Percentiles rank a stretch among this genome's conserved stretches.
phyloP scores from a whole-genome alignment of 2,797 vertebrate genomes.

The Pipistrellus pygmaeus region DNA sequence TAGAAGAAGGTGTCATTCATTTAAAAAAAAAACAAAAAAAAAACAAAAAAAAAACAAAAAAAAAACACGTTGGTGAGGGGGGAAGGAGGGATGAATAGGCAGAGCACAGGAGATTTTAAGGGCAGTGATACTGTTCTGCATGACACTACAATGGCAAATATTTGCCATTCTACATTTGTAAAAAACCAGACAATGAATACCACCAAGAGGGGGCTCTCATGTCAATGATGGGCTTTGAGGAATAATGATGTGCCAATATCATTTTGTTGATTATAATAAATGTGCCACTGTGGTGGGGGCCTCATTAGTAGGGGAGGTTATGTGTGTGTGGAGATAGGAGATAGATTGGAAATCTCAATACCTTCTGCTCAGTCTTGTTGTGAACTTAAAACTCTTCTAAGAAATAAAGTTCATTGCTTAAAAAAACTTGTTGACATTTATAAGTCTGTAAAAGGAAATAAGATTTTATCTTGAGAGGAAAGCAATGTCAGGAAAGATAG shows the following conservation, averaged over 20 bases:
- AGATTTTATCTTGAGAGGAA: conserved; percentile 6
- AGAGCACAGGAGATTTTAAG: not conserved
- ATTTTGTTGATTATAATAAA: not conserved
- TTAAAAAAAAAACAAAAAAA: not conserved
- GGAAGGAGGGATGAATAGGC: not conserved
- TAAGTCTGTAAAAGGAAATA: conserved; percentile 35
- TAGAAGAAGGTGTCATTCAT: not conserved
- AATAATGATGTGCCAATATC: not conserved
- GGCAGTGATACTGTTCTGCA: not conserved
- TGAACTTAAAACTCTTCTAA: not conserved
- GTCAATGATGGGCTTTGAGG: not conserved
- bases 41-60: too few relatives aligned
- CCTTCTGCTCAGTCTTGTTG: not conserved
- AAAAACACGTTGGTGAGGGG: not conserved
- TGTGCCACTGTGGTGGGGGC: not conserved
- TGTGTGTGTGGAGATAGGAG: not conserved
- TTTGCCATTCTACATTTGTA: not conserved
- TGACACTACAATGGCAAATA: not conserved
- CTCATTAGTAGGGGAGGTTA: not conserved
- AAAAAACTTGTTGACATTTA: not conserved
- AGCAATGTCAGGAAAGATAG: not conserved
- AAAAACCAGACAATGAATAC: not conserved
- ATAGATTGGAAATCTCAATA: not conserved
- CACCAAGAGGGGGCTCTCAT: not conserved
- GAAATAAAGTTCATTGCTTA: not conserved